phyloP scores from a whole-genome alignment of 2,888 invertebrate genomes.

The Phanerotoma sp. region DNA sequence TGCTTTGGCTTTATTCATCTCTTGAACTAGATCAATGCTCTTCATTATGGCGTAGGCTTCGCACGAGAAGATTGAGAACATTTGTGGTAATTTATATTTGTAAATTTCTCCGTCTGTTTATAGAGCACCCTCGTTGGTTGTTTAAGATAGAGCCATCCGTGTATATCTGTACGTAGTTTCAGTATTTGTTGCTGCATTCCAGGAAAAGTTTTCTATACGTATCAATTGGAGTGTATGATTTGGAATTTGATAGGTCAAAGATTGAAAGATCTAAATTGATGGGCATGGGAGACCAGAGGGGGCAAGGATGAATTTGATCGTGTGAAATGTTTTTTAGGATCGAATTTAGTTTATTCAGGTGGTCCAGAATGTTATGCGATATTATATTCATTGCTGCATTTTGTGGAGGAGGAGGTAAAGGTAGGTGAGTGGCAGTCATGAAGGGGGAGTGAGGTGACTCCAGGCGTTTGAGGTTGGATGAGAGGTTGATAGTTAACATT shows the following conservation, averaged over 20 bases:
- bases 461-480: too few species aligned
- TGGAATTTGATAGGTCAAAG: background rate
- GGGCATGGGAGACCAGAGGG: background rate
- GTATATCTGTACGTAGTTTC: background rate
- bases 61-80: slow-evolving; percentile 7
- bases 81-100: background rate
- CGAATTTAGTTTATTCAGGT: background rate
- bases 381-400: background rate
- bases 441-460: too few species aligned
- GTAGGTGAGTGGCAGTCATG: too few species aligned
- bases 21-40: background rate
- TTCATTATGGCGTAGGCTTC: background rate
- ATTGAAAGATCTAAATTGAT: background rate
- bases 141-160: background rate
- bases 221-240: background rate
- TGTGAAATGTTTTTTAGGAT: background rate
- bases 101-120: background rate
- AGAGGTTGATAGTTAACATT: slow-evolving; percentile 38
- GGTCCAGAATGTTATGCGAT: background rate
- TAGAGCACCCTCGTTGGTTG: background rate
- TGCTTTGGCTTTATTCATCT: background rate
- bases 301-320: background rate
- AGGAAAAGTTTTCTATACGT: background rate
- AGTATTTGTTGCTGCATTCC: background rate
- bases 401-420: too few species aligned